Evolutionary conservation across 2,113 vertebrate species (phyloP), one percentile per base, ranked within the genome.

Genomic region (Pao palembangensis): DNA sequence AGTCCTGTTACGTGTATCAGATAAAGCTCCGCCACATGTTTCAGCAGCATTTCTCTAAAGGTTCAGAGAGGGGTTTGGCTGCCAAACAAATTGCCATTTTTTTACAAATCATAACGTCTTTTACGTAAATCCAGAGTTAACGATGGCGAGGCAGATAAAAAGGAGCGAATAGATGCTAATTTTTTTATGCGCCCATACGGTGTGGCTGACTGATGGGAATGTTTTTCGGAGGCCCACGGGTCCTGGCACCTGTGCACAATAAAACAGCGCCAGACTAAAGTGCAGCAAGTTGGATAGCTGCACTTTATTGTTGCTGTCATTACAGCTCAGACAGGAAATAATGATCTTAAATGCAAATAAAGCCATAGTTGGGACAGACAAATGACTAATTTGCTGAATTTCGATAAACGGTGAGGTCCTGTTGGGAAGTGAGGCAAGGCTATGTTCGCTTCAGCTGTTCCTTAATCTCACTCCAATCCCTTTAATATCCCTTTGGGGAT

Each of bases 351-450:
- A 71, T 16, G 43, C 17, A 69, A 69, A 69, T 55, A n/a, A 44
- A 44, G 51, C 67, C 66, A 57, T 38, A 11, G 13, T 57, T 51
- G 61, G 44, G 28, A 64, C 17, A 54, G 28, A 68, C 6, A 54
- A 60, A 67, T 58, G 8, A 28, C 46, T 59, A 34, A 58, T 70
- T 73, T 74, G 67, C 57, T 67, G 46, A 60, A 55, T 59, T 73
- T 16, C 5, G 18, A 64, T 47, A 44, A 55, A 50, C 49, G 52
- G 28, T 43, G 21, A 62, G 7, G 34, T 49, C 10, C 21, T 15
- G 46, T 28, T 41, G 38, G 51, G 52, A 68, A 46, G 15, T 14
- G 7, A 52, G 68, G 55, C 15, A 18, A 3, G 18, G 20, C 16
- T 46, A n/a, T 57, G 51, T 61, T 73, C 74, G 57, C 73, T 53